phyloP scores from a whole-genome alignment of 2,888 invertebrate species.

The Papilio protenor region DNA sequence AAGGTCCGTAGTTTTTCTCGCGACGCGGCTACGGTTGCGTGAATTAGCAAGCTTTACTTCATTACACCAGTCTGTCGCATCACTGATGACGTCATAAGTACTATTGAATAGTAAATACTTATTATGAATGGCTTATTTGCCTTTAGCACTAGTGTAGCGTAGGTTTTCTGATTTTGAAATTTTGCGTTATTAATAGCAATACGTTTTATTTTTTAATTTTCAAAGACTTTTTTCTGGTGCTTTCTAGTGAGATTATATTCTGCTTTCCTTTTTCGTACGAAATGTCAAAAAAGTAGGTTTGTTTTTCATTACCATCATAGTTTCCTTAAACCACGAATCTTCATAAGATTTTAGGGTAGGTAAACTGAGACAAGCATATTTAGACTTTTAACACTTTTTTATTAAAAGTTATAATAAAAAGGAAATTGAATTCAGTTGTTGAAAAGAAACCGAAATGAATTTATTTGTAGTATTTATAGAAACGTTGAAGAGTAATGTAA shows the following conservation, averaged over 20 bases:
- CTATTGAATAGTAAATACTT: constrained; percentile 11
- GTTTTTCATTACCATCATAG: not conserved
- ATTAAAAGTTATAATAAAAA: not conserved
- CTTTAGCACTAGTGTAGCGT: not conserved
- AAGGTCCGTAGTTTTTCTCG: constrained; percentile 65
- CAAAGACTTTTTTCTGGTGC: not conserved
- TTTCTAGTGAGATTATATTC: not conserved
- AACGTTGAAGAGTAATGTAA: constrained; percentile 50
- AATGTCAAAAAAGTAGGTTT: not conserved
- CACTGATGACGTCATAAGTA: constrained; percentile 30
- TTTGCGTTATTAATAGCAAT: too few relatives aligned
- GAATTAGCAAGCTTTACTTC: constrained; percentile 49
- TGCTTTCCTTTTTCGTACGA: not conserved
- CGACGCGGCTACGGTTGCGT: constrained; percentile 54
- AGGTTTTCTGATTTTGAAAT: not conserved
- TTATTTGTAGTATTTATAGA: constrained; percentile 42
- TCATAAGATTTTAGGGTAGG: not conserved
- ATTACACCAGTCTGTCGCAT: constrained; percentile 39
- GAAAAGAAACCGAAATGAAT: constrained; percentile 37
- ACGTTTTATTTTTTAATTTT: not conserved
- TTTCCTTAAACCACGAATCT: not conserved
- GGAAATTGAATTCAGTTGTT: constrained; percentile 14
- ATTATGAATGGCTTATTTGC: not conserved
- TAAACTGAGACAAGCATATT: not conserved
- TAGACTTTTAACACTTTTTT: too few relatives aligned